Conservation (phyloP, 2,113 vertebrate species). For the Agelaius tricolor region DNA sequence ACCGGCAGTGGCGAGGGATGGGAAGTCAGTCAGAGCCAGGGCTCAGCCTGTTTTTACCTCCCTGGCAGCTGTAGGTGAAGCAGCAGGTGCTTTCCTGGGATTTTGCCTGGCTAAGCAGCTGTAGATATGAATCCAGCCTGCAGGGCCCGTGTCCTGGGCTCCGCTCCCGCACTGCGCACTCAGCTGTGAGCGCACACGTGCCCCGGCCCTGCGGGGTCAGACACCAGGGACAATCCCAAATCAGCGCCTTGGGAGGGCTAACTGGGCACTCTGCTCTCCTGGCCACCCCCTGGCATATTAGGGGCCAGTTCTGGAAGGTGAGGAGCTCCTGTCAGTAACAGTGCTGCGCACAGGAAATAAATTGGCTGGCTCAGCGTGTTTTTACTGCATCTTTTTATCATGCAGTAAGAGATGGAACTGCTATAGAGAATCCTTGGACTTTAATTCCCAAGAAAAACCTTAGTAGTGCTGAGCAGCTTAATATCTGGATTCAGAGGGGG, state of each 20-base stretch:
- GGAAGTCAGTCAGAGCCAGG: neutral
- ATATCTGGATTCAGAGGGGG: neutral
- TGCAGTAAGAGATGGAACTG: neutral
- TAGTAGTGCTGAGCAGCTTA: neutral
- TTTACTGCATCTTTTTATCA: neutral
- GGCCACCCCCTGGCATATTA: neutral
- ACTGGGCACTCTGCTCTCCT: neutral
- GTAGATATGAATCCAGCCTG: neutral
- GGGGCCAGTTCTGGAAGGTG: neutral
- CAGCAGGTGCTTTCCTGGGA: constrained; percentile 23
- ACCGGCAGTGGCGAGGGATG: rapidly evolving
- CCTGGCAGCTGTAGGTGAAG: constrained; percentile 38
- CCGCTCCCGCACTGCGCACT: rapidly evolving
- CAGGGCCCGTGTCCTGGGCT: neutral
- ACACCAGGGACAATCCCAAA: neutral
- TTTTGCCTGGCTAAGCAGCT: neutral
- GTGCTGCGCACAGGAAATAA: neutral
- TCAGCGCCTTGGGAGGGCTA: neutral
- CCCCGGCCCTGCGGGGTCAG: neutral
- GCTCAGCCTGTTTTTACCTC: neutral
- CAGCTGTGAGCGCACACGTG: neutral
- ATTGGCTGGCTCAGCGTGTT: rapidly evolving
- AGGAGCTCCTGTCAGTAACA: neutral
- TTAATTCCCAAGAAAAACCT: neutral
- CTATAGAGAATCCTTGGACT: neutral